Base-by-base conservation (phyloP, 1,140 invertebrate genomes). In the Tetraneura akinire region DNA sequence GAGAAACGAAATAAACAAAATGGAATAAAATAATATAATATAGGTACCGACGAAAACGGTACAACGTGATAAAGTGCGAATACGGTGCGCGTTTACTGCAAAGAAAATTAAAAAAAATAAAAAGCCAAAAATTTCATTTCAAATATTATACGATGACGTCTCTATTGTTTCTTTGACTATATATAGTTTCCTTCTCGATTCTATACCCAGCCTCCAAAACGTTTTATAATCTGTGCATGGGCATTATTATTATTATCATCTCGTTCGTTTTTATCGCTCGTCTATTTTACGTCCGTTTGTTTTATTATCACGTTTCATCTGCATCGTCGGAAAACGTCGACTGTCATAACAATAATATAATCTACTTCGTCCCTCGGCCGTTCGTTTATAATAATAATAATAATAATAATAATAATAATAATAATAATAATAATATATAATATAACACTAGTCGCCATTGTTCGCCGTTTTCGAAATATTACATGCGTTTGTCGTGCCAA, bases 201-300 rank as follows among this genome's bases (percentile, higher is more conserved):
- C 64, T n/a, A 0, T 32, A 32, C 16, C 14, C 49, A 18, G n/a
- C n/a, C 42, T 68, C 62, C n/a, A 18, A 68, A 68, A 47, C 45
- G 64, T 45, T 14, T 14, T 68, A 21, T 21, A 18, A 37, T 64
- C 26, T 64, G 45, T n/a, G n/a, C n/a, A n/a, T n/a, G n/a, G n/a
- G 45, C 42, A 42, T 62, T 62, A 62, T 62, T 26, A 60, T 60
- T 62, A 42, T 68, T 45, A 23, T 45, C 9, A 45, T 23, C 37
- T 9, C 45, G 64, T 68, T 68, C 45, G 64, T 68, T 68, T 66
- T 68, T 45, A 45, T 68, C 45, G 64, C 45, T 45, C 37, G 21
- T 68, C 37, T 68, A 68, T 68, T 37, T 68, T 45, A 68, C 14
- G 18, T 64, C 32, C 18, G 37, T 64, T 64, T n/a, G n/a, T n/a